Percentiles rank a stretch among this genome's conserved stretches.
Evolutionary conservation across 2,113 vertebrate genomes (phyloP).

Genomic region (Xenopus tropicalis): DNA sequence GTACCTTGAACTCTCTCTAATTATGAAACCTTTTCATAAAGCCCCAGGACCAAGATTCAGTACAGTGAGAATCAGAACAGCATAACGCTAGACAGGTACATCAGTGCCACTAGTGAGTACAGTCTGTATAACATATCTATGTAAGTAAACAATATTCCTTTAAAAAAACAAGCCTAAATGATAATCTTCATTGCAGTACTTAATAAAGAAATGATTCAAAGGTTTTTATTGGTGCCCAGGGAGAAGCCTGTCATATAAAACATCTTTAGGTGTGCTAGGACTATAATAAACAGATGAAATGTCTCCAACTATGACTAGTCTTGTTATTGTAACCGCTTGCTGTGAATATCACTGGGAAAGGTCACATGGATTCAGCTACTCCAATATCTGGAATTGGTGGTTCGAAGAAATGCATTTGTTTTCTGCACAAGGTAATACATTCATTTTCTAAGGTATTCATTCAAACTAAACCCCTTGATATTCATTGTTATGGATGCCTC

Average conservation of each 20-base stretch:
- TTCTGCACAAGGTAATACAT: constrained; percentile 52
- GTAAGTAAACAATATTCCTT: no score
- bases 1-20: constrained; percentile 24
- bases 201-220: background rate
- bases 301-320: constrained; percentile 3
- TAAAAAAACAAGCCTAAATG: no score
- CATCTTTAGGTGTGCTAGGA: constrained; percentile 51
- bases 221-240: constrained; percentile 1
- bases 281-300: background rate
- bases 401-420: constrained; percentile 56
- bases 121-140: no score
- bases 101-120: no score
- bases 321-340: constrained; percentile 53
- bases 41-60: constrained; percentile 31
- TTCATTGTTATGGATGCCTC: constrained; percentile 49
- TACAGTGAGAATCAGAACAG: constrained; percentile 45
- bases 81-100: no score
- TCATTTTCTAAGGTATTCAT: constrained; percentile 51
- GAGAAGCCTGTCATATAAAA: background rate
- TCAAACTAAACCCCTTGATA: constrained; percentile 48
- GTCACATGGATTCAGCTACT: constrained; percentile 55
- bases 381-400: constrained; percentile 53
- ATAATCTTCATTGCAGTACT: no score
- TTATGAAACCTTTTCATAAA: constrained; percentile 38
- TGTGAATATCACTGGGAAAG: constrained; percentile 62